Conservation (phyloP, 1,140 invertebrate species). For the Amyelois transitella region DNA sequence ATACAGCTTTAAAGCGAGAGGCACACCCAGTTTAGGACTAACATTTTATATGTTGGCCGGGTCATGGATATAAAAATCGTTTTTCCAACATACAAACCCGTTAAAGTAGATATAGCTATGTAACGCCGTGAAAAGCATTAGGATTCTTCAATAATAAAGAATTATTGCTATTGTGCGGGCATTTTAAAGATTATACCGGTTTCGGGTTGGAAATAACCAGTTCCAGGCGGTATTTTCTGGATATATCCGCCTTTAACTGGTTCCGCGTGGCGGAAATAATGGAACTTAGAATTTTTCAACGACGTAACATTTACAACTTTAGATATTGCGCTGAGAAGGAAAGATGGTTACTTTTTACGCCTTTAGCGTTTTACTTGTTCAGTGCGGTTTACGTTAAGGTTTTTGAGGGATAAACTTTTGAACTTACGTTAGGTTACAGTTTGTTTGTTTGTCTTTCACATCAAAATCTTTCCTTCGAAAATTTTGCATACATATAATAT, state of each 20-base stretch:
- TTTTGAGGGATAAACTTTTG: no score
- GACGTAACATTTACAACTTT: background rate
- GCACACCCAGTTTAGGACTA: conserved; percentile 54
- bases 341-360: no score
- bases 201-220: background rate
- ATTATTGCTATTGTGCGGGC: conserved; percentile 45
- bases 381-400: no score
- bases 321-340: background rate
- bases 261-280: background rate
- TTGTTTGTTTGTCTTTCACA: no score
- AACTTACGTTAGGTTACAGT: no score
- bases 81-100: conserved; percentile 45
- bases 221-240: background rate
- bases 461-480: no score
- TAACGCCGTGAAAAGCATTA: conserved; percentile 48
- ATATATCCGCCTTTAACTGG: background rate
- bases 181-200: conserved; percentile 22
- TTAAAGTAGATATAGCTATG: conserved; percentile 25
- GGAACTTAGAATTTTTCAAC: background rate
- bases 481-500: no score
- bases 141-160: conserved; percentile 62
- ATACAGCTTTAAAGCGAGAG: conserved; percentile 36
- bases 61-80: conserved; percentile 74
- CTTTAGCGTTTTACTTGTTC: no score
- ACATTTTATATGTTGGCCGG: conserved; percentile 73